Percentiles rank a stretch among this genome's conserved stretches.
phyloP scores from a whole-genome alignment of 2,888 invertebrate species.

The Camponotus fellah region DNA sequence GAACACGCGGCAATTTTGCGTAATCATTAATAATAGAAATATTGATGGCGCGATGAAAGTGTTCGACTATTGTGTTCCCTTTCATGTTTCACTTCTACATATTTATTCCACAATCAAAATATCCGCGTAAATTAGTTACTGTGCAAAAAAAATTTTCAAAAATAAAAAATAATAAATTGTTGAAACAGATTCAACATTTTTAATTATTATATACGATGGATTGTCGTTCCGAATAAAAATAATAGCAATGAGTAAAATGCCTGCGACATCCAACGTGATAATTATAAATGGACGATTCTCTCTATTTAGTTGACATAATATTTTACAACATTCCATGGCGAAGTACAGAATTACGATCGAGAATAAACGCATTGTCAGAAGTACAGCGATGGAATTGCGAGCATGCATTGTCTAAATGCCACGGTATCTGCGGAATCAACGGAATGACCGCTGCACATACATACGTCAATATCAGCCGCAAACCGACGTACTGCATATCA shows the following conservation, averaged over 20 bases:
- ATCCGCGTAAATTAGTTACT: not conserved
- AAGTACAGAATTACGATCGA: slow-evolving; percentile 34
- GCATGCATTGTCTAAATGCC: slow-evolving; percentile 51
- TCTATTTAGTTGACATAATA: slow-evolving; percentile 1
- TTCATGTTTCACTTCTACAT: not conserved
- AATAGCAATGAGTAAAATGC: not conserved
- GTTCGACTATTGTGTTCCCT: not conserved
- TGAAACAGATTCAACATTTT: slow-evolving; percentile 11
- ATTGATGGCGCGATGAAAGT: not conserved
- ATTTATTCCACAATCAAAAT: not conserved
- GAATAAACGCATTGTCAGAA: slow-evolving; percentile 49
- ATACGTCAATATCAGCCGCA: slow-evolving; percentile 33
- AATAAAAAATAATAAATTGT: not conserved
- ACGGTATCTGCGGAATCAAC: slow-evolving; percentile 50
- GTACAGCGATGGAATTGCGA: slow-evolving; percentile 41
- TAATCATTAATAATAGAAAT: not conserved
- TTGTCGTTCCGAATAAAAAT: not conserved
- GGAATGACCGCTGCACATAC: slow-evolving; percentile 46
- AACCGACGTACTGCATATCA: slow-evolving; percentile 40
- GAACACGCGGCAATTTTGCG: not conserved
- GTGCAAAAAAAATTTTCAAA: not conserved
- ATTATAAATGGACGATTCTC: not conserved
- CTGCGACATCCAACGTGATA: not conserved
- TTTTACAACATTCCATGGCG: slow-evolving; percentile 44
- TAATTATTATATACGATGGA: not conserved